Evolutionary conservation across 2,113 vertebrate genomes (phyloP).

Genomic region (Indri indri): DNA sequence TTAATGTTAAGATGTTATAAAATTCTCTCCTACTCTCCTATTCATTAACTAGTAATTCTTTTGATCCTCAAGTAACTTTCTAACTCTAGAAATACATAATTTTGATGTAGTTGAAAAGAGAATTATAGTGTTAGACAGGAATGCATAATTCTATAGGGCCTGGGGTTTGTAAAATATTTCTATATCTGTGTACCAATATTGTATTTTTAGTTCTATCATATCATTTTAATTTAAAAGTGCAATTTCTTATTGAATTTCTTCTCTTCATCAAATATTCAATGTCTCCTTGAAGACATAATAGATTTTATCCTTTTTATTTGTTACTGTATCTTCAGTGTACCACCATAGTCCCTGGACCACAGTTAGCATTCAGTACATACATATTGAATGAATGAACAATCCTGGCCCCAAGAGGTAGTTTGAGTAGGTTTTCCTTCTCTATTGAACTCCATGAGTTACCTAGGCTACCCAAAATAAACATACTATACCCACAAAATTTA

Average conservation of each 20-base stretch:
- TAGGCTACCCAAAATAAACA: not conserved
- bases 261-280: not conserved
- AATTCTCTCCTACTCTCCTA: not conserved
- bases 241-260: not conserved
- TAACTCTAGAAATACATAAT: not conserved
- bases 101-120: not conserved
- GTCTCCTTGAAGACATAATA: not conserved
- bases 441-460: not conserved
- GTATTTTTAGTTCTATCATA: not conserved
- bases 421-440: not conserved
- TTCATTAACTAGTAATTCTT: not conserved
- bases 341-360: not conserved
- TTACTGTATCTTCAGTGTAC: not conserved
- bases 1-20: not conserved
- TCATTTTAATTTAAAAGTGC: not conserved
- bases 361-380: not conserved
- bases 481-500: not conserved
- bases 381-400: not conserved
- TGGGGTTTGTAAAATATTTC: not conserved
- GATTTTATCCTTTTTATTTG: not conserved
- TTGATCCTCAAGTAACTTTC: not conserved
- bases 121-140: not conserved
- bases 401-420: not conserved
- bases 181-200: not conserved
- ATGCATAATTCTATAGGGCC: not conserved